Conservation (phyloP, 92 coral and sea anemone genomes). For the Pocillopora grandis region DNA sequence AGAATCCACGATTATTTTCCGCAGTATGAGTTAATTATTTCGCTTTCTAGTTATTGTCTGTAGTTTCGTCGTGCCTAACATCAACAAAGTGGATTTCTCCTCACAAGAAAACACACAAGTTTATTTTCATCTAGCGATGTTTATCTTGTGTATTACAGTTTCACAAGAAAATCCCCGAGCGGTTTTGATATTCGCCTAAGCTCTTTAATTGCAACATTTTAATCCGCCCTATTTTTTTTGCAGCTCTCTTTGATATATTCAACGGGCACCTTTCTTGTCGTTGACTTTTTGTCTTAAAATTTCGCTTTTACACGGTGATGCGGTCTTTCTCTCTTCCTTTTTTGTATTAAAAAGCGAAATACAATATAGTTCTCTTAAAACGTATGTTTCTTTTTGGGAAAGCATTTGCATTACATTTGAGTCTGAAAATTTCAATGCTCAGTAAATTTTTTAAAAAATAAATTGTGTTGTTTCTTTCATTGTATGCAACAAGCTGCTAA, state of each 20-base stretch:
- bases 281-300: neutral
- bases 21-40: slow-evolving; percentile 8
- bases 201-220: slow-evolving; percentile 30
- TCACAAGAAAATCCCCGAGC: slow-evolving; percentile 8
- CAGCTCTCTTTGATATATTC: neutral
- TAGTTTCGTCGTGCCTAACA: neutral
- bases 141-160: slow-evolving; percentile 30
- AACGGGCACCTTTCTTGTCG: neutral
- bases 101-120: neutral
- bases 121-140: slow-evolving; percentile 9
- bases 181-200: slow-evolving; percentile 32
- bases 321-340: too few species aligned
- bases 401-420: too few species aligned
- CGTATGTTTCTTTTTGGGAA: too few species aligned
- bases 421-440: too few species aligned
- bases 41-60: slow-evolving; percentile 12
- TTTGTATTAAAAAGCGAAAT: too few species aligned
- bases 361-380: too few species aligned
- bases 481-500: neutral
- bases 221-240: slow-evolving; percentile 10
- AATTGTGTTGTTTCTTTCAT: neutral
- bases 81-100: neutral
- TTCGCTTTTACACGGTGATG: neutral
- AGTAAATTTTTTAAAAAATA: too few species aligned
- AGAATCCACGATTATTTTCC: slow-evolving; percentile 2